Evolutionary conservation across 1,140 invertebrate species (phyloP).

Genomic region (Penaeus vannamei): DNA sequence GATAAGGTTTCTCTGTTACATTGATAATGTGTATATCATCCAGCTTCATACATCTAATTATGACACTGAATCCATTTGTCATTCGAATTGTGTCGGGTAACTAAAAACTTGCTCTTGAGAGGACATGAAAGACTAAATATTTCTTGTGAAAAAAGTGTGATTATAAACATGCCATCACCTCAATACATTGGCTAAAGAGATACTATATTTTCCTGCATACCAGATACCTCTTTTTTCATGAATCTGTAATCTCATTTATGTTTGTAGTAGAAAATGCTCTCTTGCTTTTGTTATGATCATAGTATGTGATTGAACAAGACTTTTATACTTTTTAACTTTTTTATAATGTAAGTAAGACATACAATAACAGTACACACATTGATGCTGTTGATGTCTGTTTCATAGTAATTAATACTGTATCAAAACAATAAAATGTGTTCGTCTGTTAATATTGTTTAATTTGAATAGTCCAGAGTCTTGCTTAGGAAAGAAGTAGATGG

Average conservation of each 20-base stretch:
- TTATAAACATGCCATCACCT: constrained; percentile 5
- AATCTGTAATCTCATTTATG: constrained; percentile 33
- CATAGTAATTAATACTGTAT: constrained; percentile 58
- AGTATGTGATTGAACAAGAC: constrained; percentile 52
- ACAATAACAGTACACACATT: constrained; percentile 43
- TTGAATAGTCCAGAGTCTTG: not conserved
- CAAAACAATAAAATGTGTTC: constrained; percentile 52
- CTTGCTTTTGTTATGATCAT: constrained; percentile 56
- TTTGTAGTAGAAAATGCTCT: constrained; percentile 47
- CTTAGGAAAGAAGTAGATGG: too few species aligned
- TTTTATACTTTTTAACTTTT: constrained; percentile 62
- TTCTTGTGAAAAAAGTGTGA: constrained; percentile 10
- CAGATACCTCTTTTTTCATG: constrained; percentile 45
- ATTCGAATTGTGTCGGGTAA: too few species aligned
- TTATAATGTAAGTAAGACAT: constrained; percentile 59
- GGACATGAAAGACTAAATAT: not conserved
- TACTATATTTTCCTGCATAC: constrained; percentile 33
- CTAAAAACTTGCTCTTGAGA: too few species aligned
- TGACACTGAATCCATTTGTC: too few species aligned
- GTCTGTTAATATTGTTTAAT: constrained; percentile 50
- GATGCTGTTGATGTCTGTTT: constrained; percentile 55
- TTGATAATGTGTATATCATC: too few species aligned
- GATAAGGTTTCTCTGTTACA: too few species aligned
- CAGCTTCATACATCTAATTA: too few species aligned
- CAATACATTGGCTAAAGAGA: not conserved